These are phyloP conservation scores for Pachypeltis micranthus DNA, from an alignment of 1,140 invertebrate genomes.

Conservation along the genomic window DNA sequence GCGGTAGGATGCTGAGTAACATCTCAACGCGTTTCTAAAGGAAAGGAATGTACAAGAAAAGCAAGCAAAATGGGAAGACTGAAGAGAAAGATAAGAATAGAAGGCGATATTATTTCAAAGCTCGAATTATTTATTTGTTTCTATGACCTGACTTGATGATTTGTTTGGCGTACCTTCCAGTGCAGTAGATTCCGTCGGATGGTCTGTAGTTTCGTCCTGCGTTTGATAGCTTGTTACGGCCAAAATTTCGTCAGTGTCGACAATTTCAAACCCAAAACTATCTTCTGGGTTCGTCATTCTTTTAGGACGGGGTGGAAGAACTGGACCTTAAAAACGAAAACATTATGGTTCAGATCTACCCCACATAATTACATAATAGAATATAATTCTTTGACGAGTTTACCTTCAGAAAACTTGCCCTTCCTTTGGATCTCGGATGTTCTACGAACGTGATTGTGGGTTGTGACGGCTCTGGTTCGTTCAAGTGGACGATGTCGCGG, in stretches of 20 bases:
- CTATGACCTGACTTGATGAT: too few species aligned
- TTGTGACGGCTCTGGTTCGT: slow-evolving; percentile 31
- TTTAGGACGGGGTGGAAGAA: slow-evolving; percentile 28
- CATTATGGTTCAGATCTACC: slow-evolving; percentile 2
- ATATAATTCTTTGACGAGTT: too few species aligned
- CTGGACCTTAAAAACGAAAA: slow-evolving; percentile 17
- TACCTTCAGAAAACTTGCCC: slow-evolving; percentile 26
- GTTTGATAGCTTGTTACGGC: slow-evolving; percentile 22
- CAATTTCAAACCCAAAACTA: slow-evolving; percentile 62
- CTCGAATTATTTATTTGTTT: too few species aligned
- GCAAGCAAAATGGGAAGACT: too few species aligned
- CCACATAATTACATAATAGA: too few species aligned
- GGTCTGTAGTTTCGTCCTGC: slow-evolving; percentile 14
- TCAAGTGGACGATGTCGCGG: slow-evolving; percentile 35
- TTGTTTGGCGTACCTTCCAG: slow-evolving; percentile 6
- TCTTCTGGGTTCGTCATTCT: slow-evolving; percentile 44
- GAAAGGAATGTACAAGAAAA: too few species aligned
- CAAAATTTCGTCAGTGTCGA: slow-evolving; percentile 55
- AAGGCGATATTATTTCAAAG: too few species aligned
- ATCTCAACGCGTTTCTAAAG: too few species aligned
- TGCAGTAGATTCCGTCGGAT: slow-evolving; percentile 4
- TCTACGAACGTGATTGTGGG: slow-evolving; percentile 8
- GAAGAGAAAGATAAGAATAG: too few species aligned
- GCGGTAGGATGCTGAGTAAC: too few species aligned
- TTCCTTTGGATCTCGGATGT: slow-evolving; percentile 27